These are phyloP conservation scores for Parauchenoglanis punctatus DNA, from an alignment of 2,797 vertebrate genomes.

Conservation along the genomic window DNA sequence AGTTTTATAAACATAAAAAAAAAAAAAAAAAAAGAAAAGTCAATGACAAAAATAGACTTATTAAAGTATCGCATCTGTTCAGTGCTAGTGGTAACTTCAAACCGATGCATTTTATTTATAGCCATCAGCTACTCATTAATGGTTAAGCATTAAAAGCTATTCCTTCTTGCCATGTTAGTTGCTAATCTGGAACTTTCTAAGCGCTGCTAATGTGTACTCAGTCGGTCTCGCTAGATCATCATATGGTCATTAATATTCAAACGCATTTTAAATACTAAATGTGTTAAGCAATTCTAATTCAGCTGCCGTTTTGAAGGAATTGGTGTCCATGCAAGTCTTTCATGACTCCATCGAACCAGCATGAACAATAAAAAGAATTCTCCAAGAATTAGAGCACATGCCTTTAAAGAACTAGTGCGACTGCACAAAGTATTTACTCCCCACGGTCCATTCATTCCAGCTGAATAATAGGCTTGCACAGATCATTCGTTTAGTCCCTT, in stretches of 20 bases:
- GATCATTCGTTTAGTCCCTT: neutral
- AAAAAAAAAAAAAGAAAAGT: no score
- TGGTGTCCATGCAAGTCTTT: no score
- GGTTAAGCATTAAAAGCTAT: neutral
- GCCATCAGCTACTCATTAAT: neutral
- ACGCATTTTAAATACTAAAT: neutral
- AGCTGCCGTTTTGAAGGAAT: neutral
- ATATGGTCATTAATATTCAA: neutral
- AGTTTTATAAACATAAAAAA: neutral
- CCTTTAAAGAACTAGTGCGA: neutral
- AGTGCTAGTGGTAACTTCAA: neutral
- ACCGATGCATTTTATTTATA: neutral
- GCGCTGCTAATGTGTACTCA: no score
- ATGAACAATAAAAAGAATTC: no score
- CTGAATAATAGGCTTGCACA: neutral
- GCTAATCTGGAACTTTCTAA: neutral
- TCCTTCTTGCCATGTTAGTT: no score
- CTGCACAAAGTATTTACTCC: conserved; percentile 1
- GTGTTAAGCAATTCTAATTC: neutral
- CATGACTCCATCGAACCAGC: neutral
- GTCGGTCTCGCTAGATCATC: no score
- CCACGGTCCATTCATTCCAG: neutral
- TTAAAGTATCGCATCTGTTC: neutral
- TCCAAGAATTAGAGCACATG: neutral
- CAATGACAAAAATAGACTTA: neutral